A percentile compares a stretch with the other conserved stretches of the same genome.
Conservation (phyloP, 1,140 invertebrate genomes). For the Cherax destructor region DNA sequence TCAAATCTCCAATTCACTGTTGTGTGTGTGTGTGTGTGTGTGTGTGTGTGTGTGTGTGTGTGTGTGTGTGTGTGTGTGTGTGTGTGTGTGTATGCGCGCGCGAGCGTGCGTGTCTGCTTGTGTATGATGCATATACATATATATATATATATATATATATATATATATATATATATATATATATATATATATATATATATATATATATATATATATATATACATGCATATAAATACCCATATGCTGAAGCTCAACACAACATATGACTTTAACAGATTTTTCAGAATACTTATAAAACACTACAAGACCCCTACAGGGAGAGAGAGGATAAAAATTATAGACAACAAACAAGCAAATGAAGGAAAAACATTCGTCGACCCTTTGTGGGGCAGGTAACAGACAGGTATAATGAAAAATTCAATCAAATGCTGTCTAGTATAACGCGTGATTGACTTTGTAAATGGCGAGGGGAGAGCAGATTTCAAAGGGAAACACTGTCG, state of each 20-base stretch:
- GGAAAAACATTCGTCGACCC: not conserved
- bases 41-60: no score
- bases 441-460: not conserved
- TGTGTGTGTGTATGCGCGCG: no score
- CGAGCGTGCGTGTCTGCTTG: no score
- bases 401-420: conserved; percentile 2
- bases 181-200: not conserved
- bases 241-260: not conserved
- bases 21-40: no score
- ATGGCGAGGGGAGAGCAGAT: not conserved
- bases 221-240: not conserved
- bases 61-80: no score
- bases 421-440: not conserved
- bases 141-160: not conserved
- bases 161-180: not conserved
- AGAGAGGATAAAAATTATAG: not conserved
- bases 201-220: not conserved
- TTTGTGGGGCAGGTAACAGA: not conserved
- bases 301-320: not conserved
- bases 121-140: no score
- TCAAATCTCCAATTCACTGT: no score
- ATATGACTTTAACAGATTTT: not conserved
- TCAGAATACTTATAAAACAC: no score
- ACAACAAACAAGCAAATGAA: not conserved
- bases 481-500: not conserved